phyloP scores from a whole-genome alignment of 2,797 vertebrate species.

The Micromesistius poutassou region DNA sequence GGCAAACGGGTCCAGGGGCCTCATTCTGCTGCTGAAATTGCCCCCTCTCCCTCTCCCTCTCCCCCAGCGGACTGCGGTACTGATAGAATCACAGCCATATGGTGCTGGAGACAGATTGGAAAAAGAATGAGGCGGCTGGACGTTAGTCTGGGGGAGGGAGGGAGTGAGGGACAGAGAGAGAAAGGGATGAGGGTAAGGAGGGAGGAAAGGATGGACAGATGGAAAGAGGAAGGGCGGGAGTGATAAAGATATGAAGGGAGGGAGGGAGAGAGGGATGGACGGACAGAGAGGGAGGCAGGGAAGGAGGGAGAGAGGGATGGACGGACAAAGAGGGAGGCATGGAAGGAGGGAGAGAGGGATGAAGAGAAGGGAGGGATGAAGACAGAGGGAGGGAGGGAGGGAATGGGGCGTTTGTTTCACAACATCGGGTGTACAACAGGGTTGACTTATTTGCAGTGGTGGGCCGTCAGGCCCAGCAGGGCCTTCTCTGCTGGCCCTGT shows the following conservation, averaged over 20 bases:
- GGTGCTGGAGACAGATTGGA: not conserved
- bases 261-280: not conserved
- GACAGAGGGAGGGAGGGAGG: not conserved
- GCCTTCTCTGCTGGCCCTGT: no score
- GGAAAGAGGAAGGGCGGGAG: not conserved
- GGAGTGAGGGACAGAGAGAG: not conserved
- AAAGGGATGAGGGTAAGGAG: not conserved
- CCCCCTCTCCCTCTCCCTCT: not conserved
- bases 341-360: not conserved
- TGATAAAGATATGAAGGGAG: not conserved
- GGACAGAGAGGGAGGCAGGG: not conserved
- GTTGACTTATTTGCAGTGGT: not conserved
- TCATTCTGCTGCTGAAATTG: not conserved
- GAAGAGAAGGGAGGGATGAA: no score
- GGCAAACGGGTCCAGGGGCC: not conserved
- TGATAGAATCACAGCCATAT: constrained; percentile 4
- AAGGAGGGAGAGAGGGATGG: no score
- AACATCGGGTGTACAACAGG: not conserved
- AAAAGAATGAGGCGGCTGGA: not conserved
- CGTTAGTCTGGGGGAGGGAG: not conserved
- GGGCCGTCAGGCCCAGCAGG: no score
- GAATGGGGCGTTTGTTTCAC: not conserved
- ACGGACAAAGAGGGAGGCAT: not conserved
- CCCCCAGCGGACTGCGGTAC: not conserved
- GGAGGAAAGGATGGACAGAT: not conserved